A percentile compares a stretch with the other conserved stretches of the same genome.
phyloP scores from a whole-genome alignment of 2,888 invertebrate species.

The Automeris io region DNA sequence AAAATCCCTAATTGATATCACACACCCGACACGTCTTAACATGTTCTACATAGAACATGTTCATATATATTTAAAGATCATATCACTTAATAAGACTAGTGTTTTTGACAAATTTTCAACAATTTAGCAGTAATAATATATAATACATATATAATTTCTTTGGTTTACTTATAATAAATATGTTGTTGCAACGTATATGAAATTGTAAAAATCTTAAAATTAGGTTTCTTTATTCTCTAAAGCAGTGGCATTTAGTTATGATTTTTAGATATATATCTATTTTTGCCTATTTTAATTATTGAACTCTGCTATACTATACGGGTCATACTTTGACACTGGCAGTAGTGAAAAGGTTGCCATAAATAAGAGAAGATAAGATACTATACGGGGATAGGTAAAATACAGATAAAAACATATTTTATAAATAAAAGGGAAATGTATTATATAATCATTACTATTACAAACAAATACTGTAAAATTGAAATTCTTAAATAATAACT shows the following conservation, averaged over 20 bases:
- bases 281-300: no score
- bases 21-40: conserved; percentile 29
- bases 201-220: conserved; percentile 29
- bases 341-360: no score
- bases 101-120: conserved; percentile 44
- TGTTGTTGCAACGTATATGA: conserved; percentile 34
- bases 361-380: no score
- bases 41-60: conserved; percentile 19
- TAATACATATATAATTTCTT: conserved; percentile 17
- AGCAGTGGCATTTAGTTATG: conserved; percentile 3
- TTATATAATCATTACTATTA: not conserved
- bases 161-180: conserved; percentile 12
- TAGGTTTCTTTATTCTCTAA: conserved; percentile 13
- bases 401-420: not conserved
- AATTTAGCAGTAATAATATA: conserved; percentile 35
- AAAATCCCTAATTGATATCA: conserved; percentile 10
- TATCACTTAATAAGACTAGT: conserved; percentile 42
- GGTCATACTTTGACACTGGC: no score
- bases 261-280: not conserved
- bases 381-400: no score
- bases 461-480: not conserved
- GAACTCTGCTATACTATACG: no score
- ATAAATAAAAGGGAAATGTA: conserved; percentile 3
- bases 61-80: conserved; percentile 19
- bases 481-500: conserved; percentile 15